Base-by-base conservation (phyloP, 2,888 invertebrate species). In the Eulithis testata region DNA sequence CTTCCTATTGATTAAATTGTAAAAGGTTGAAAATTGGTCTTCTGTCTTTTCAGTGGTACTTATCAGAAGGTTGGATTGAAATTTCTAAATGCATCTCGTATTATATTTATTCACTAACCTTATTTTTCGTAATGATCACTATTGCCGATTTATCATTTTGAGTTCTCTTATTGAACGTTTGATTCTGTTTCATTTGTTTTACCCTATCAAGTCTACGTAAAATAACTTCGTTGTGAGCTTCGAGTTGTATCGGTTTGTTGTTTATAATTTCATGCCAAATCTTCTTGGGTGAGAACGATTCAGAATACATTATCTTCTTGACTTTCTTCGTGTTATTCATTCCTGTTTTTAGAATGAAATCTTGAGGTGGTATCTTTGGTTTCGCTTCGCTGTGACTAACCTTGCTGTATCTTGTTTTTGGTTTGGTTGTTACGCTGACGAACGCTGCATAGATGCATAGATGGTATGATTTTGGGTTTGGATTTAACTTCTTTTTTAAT, bases 241-340 rank as follows among this genome's bases (percentile, higher is more conserved):
- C 73, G 12, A 81, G 58, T 11, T 75, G 54, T 56, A 81, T 73
- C 0, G 78, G 78, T 55, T 76, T 80, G 31, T 78, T 77, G 8
- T 71, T 64, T 14, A 70, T 66, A 7, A 78, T 75, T 36, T 81
- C 77, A 40, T 76, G 58, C 82, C 82, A 84, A 55, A 81, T 77
- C 14, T 71, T 78, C 12, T 73, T 68, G 0, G 73, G 70, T 8
- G 78, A 69, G 63, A 82, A 81, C 8, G 55, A 58, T 69, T 83
- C 81, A 0, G 76, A 57, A 44, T 73, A 67, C 12, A 77, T 50
- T 9, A 79, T 60, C 63, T 76, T 76, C 63, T 78, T 73, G 11
- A 77, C 75, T 40, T 59, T 55, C 55, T 27, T 63, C 21, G 47
- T 65, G 3, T 50, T 6, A 6, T 66, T 66, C 2, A 11, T 11